Evolutionary conservation across 2,888 invertebrate species (phyloP).

Genomic region (Spodoptera exigua): DNA sequence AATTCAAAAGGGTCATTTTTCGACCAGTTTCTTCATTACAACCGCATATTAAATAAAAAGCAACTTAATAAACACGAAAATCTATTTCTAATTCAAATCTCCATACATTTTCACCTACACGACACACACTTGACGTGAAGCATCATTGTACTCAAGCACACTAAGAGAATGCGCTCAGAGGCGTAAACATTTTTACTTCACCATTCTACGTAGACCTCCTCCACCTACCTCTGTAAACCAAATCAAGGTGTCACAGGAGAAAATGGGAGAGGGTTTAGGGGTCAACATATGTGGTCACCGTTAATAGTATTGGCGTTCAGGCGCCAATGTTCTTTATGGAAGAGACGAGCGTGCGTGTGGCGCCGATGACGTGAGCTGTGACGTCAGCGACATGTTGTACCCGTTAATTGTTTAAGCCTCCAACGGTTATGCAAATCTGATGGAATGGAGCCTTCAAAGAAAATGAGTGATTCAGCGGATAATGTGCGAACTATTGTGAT

Average conservation of each 20-base stretch:
- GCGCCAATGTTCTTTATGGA: constrained; percentile 75
- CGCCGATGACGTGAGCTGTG: constrained; percentile 69
- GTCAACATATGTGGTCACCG: constrained; percentile 59
- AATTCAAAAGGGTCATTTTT: no score
- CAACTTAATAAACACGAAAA: constrained; percentile 2
- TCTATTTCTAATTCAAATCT: constrained; percentile 31
- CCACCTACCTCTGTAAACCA: constrained; percentile 29
- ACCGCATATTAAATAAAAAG: neutral
- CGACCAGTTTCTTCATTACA: neutral
- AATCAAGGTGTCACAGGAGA: constrained; percentile 51
- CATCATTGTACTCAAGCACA: constrained; percentile 65
- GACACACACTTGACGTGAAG: constrained; percentile 56
- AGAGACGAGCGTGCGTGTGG: constrained; percentile 72
- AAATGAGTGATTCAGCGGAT: constrained; percentile 11
- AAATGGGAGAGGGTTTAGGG: constrained; percentile 28
- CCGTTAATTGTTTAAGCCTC: constrained; percentile 55
- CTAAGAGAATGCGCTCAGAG: constrained; percentile 51
- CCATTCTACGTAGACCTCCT: constrained; percentile 43
- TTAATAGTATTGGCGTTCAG: constrained; percentile 64
- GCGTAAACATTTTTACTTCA: constrained; percentile 59
- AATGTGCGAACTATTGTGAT: constrained; percentile 5
- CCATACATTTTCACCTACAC: constrained; percentile 26
- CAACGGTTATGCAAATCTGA: constrained; percentile 40
- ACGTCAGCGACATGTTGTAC: constrained; percentile 58
- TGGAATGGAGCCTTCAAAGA: constrained; percentile 31